Percentiles rank a stretch among this genome's conserved stretches.
Evolutionary conservation across 2,113 vertebrate species (phyloP).

Genomic region (Silurus glanis): DNA sequence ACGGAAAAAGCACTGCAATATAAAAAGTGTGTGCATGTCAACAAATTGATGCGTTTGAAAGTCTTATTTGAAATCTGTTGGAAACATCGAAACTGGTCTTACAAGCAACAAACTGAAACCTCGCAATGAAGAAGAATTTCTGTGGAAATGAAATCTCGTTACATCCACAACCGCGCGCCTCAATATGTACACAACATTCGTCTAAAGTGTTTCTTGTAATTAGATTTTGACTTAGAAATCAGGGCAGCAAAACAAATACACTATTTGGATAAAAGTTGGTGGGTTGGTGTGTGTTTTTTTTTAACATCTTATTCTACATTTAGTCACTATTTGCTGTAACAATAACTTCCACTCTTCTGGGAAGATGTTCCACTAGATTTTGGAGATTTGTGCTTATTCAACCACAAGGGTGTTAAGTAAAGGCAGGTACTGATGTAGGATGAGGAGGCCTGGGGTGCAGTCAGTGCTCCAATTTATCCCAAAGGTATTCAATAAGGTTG

Average conservation of each 20-base stretch:
- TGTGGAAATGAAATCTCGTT: neutral
- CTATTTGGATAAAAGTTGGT: too few species aligned
- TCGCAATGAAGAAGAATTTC: neutral
- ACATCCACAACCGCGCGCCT: neutral
- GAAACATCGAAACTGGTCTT: neutral
- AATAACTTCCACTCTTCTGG: too few species aligned
- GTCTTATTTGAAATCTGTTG: neutral
- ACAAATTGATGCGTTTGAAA: neutral
- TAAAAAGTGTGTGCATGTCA: neutral
- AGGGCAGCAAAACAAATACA: neutral
- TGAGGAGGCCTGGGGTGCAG: too few species aligned
- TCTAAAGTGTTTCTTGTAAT: neutral
- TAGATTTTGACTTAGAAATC: neutral
- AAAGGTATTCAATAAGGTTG: too few species aligned
- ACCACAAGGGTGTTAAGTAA: too few species aligned
- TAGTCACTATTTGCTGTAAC: too few species aligned
- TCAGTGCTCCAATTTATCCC: too few species aligned
- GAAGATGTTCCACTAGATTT: too few species aligned
- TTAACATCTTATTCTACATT: too few species aligned
- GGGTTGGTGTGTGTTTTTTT: too few species aligned
- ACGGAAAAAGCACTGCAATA: neutral
- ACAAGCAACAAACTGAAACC: neutral
- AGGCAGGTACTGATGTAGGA: too few species aligned
- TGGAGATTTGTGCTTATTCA: too few species aligned
- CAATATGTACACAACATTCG: neutral